Evolutionary conservation across 2,113 vertebrate genomes (phyloP), one percentile per base, ranked within the genome.

Genomic region (Salvelinus sp.): DNA sequence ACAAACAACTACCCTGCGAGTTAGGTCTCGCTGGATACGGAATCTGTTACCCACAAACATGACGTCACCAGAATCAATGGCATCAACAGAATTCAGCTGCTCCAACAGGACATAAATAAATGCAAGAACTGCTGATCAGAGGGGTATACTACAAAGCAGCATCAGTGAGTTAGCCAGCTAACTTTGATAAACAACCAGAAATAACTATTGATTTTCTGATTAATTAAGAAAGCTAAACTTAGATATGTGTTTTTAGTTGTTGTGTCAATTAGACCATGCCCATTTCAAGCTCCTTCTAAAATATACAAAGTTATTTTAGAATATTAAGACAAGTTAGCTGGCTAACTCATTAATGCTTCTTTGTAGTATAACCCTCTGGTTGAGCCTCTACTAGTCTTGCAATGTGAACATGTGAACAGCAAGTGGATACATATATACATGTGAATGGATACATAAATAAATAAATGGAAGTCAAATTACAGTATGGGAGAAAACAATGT

Each of bases 21-120:
- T 54, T 33, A 33, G 33, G 33, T 33, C 38, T 44, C 38, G 6
- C 38, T 44, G 38, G 38, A 44, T 9, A 44, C 38, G 7, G 38
- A 44, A 44, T 44, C 2, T 44, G 38, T 44, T 76, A 57, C 54
- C 16, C 50, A 12, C 50, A 18, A 18, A 54, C 50, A 54, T 54
- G 33, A 33, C 33, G 33, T 18, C 66, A 67, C 66, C 44, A 47
- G 64, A 68, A 84, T 81, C 76, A 25, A 70, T 70, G 30, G 67
- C 67, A 60, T 16, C n/a, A 27, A 64, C 30, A 30, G 23, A 75
- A 74, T 74, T 50, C 76, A 60, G 7, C 73, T 72, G 63, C 72
- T 72, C 69, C 70, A 69, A 62, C 20, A 1, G 33, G 25, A 18
- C n/a, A 58, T 7, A 18, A 30, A 12, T 27, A 4, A 22, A 5